Evolutionary conservation across 2,113 vertebrate species (phyloP).

Genomic region (Halichoeres trimaculatus): DNA sequence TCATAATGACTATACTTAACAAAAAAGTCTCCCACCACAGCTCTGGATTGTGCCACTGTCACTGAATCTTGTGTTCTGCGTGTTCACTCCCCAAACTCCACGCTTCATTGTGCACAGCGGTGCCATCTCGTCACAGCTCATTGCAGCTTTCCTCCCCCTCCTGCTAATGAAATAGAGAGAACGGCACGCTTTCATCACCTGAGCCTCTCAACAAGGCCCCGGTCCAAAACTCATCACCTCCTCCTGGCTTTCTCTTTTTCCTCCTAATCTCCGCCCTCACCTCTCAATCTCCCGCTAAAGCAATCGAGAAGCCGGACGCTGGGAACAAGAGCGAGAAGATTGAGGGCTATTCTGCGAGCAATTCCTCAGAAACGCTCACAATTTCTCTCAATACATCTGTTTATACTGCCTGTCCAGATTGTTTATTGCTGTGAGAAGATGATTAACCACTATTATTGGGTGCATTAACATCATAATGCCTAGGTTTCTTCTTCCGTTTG

Average conservation of each 20-base stretch:
- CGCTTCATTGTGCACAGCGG: constrained; percentile 5
- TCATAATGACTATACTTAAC: constrained; percentile 5
- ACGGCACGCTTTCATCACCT: constrained; percentile 52
- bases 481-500: constrained; percentile 13
- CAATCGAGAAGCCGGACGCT: constrained; percentile 52
- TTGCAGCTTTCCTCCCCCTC: constrained; percentile 9
- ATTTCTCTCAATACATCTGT: constrained; percentile 27
- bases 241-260: constrained; percentile 10
- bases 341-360: constrained; percentile 33
- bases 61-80: constrained; percentile 3
- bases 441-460: constrained; percentile 24
- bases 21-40: background rate
- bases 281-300: constrained; percentile 51
- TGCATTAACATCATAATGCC: constrained; percentile 48
- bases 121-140: constrained; percentile 36
- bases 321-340: constrained; percentile 49
- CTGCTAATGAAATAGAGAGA: constrained; percentile 49
- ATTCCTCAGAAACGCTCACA: constrained; percentile 28
- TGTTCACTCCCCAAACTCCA: constrained; percentile 2
- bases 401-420: constrained; percentile 4
- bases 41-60: background rate
- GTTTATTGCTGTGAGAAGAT: constrained; percentile 36
- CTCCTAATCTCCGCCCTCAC: constrained; percentile 38
- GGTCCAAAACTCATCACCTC: constrained; percentile 47
- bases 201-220: constrained; percentile 32